A percentile compares a stretch with the other conserved stretches of the same genome.
Conservation (phyloP, 2,797 vertebrate species). For the Darevskia nairensis region DNA sequence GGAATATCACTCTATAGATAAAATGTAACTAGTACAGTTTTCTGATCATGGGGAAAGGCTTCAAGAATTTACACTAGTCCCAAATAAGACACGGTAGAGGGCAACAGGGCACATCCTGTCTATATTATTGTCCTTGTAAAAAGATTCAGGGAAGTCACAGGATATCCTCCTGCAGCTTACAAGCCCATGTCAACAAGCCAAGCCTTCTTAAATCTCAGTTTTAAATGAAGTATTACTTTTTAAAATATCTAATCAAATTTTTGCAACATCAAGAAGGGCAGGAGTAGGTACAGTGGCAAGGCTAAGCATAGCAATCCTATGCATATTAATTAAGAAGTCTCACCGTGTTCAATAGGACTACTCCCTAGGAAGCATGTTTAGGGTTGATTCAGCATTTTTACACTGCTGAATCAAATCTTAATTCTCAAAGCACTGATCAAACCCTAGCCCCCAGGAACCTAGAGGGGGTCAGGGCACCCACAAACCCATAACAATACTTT, state of each 20-base stretch:
- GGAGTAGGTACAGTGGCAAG: neutral
- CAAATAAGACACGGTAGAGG: conserved; percentile 9
- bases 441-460: no score
- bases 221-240: neutral
- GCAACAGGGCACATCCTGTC: conserved; percentile 72
- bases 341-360: no score
- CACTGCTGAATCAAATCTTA: no score
- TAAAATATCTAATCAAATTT: neutral
- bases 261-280: no score
- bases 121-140: conserved; percentile 63
- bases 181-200: neutral
- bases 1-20: neutral
- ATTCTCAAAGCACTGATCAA: no score
- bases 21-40: neutral
- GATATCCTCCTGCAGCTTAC: conserved; percentile 71
- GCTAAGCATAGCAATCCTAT: neutral
- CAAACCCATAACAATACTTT: no score
- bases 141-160: conserved; percentile 70
- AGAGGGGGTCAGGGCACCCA: no score
- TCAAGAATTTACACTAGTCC: neutral
- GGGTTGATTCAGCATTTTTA: no score
- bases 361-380: no score
- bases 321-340: neutral
- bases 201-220: neutral
- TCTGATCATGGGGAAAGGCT: neutral